Conservation (phyloP, 2,113 vertebrate genomes). For the Ibidorhyncha struthersii region DNA sequence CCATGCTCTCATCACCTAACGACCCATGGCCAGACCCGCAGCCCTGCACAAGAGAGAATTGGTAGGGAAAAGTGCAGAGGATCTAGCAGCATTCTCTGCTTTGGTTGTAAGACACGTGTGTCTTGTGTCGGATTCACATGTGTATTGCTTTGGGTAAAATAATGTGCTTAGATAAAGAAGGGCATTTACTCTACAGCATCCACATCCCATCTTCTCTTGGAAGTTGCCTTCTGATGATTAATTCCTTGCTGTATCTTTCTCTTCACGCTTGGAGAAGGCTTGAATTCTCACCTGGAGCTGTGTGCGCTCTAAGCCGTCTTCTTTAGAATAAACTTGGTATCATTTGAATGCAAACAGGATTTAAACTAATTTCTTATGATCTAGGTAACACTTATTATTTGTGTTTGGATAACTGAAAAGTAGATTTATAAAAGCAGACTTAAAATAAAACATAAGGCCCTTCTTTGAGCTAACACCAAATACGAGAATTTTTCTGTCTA, state of each 20-base stretch:
- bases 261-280: neutral
- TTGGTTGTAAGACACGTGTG: neutral
- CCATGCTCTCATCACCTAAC: neutral
- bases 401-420: neutral
- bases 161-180: neutral
- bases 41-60: neutral
- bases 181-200: neutral
- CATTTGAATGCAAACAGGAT: neutral
- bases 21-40: neutral
- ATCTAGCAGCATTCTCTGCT: neutral
- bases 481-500: neutral
- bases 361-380: neutral
- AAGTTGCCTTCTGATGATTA: neutral
- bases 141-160: neutral
- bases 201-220: neutral
- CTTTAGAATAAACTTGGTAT: neutral
- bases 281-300: neutral
- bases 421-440: neutral
- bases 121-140: neutral
- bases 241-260: neutral
- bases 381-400: neutral
- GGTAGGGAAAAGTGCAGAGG: neutral
- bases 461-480: neutral
- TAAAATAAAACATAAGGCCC: neutral
- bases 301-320: neutral